Conservation (phyloP, 2,797 vertebrate species). For the Dipus sagitta region DNA sequence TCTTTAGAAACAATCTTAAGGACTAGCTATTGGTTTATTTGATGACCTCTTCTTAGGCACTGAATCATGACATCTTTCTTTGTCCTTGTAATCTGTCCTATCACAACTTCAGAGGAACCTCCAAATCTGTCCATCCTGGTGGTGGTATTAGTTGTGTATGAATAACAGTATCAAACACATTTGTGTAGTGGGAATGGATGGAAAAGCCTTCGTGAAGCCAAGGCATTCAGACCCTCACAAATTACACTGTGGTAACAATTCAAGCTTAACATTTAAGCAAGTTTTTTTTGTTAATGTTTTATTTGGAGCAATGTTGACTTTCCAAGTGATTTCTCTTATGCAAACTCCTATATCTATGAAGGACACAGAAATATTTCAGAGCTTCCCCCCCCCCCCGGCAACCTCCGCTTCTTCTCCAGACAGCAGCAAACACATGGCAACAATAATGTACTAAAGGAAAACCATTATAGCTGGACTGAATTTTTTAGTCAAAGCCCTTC, state of each 20-base stretch:
- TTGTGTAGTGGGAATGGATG: constrained; percentile 44
- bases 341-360: constrained; percentile 69
- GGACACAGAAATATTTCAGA: constrained; percentile 74
- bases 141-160: neutral
- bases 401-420: constrained; percentile 54
- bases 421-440: constrained; percentile 77
- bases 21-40: neutral
- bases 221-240: constrained; percentile 62
- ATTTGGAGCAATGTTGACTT: constrained; percentile 80
- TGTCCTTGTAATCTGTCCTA: neutral
- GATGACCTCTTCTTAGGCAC: neutral
- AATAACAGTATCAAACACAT: constrained; percentile 23
- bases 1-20: constrained; percentile 22
- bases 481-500: constrained; percentile 32
- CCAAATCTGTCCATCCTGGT: neutral
- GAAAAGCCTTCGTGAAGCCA: constrained; percentile 40
- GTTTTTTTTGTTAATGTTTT: constrained; percentile 81
- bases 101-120: neutral
- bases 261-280: constrained; percentile 76
- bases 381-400: neutral
- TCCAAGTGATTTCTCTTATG: constrained; percentile 79
- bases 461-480: constrained; percentile 34
- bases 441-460: constrained; percentile 65
- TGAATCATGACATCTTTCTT: neutral
- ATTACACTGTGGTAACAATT: constrained; percentile 74